These are phyloP conservation scores for Panthera tigris DNA, from an alignment of 2,113 vertebrate genomes.

Conservation along the genomic window DNA sequence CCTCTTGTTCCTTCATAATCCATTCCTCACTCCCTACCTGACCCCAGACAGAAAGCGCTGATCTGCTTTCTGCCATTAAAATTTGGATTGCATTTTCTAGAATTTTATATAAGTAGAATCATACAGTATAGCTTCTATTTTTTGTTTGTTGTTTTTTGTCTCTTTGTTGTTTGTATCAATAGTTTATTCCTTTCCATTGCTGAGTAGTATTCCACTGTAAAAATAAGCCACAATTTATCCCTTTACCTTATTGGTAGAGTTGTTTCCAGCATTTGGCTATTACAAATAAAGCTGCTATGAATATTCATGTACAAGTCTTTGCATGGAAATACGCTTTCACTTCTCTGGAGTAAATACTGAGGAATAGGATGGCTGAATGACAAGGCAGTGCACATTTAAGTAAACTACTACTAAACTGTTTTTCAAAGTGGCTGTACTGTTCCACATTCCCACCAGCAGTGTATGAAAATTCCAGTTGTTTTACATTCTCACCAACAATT, in stretches of 20 bases:
- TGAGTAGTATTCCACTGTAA: background rate
- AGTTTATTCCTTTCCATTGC: background rate
- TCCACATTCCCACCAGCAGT: background rate
- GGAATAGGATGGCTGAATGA: background rate
- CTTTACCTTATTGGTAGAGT: background rate
- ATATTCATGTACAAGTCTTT: background rate
- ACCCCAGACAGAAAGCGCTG: background rate
- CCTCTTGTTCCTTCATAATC: background rate
- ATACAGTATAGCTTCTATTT: background rate
- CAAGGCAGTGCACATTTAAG: background rate
- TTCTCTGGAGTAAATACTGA: conserved; percentile 12
- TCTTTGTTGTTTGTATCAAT: background rate
- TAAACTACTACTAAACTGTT: background rate
- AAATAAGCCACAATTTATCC: conserved; percentile 26
- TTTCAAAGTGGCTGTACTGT: background rate
- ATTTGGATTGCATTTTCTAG: conserved; percentile 35
- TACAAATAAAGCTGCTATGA: conserved; percentile 18
- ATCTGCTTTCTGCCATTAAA: conserved; percentile 35
- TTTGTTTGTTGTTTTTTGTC: conserved; percentile 18
- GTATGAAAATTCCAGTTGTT: background rate
- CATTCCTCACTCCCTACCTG: background rate
- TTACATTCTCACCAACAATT: background rate
- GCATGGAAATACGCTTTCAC: background rate
- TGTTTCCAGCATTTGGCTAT: conserved; percentile 12
- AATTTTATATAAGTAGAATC: conserved; percentile 38